Evolutionary conservation across 1,140 invertebrate species (phyloP).

Genomic region (Atta texana): DNA sequence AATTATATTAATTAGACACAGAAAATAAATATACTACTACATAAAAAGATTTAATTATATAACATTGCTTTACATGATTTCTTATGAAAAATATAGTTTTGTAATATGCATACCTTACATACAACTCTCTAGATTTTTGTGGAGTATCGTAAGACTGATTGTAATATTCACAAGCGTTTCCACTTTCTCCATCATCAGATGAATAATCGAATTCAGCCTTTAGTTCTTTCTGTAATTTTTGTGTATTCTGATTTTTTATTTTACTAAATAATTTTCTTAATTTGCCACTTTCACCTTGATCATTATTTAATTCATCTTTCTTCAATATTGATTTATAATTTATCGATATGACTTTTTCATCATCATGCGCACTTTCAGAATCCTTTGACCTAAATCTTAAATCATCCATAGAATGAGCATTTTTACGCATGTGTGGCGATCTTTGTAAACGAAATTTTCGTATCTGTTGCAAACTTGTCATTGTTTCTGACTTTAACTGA

Average conservation of each 20-base stretch:
- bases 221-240: constrained; percentile 67
- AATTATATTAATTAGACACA: constrained; percentile 4
- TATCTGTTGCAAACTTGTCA: constrained; percentile 74
- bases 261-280: constrained; percentile 61
- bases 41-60: neutral
- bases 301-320: neutral
- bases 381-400: constrained; percentile 56
- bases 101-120: constrained; percentile 70
- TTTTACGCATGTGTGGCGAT: constrained; percentile 65
- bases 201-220: constrained; percentile 68
- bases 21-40: neutral
- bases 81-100: neutral
- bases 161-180: constrained; percentile 39
- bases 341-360: constrained; percentile 35
- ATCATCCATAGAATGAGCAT: constrained; percentile 35
- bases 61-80: neutral
- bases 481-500: constrained; percentile 72
- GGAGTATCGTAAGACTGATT: constrained; percentile 37
- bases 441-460: constrained; percentile 76
- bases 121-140: constrained; percentile 75
- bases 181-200: constrained; percentile 66
- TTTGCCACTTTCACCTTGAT: constrained; percentile 50
- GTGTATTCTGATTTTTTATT: constrained; percentile 52
- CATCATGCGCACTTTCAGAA: constrained; percentile 24
- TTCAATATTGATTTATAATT: constrained; percentile 12